Conservation (phyloP, 53 echinoderm and acorn worm genomes). For the Temnopleurus reevesii region DNA sequence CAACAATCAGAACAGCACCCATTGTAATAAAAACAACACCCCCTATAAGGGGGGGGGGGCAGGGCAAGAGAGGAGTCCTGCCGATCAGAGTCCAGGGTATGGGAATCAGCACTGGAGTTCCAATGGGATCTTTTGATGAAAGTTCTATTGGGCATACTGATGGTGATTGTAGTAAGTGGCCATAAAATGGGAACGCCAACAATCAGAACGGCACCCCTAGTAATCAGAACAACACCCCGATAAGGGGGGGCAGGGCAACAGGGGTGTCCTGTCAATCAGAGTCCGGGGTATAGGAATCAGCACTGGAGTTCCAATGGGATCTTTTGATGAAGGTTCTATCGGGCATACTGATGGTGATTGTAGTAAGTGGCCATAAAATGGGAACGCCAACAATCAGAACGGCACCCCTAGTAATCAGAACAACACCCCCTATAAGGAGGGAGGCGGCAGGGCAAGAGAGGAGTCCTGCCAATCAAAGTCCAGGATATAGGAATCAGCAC, state of each 20-base stretch:
- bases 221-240: slow-evolving; percentile 23
- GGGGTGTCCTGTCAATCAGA: slow-evolving; percentile 25
- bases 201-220: too few species aligned
- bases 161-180: too few species aligned
- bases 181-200: slow-evolving; percentile 45
- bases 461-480: slow-evolving; percentile 18
- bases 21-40: slow-evolving; percentile 1
- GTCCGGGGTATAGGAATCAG: slow-evolving; percentile 47
- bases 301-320: slow-evolving; percentile 52
- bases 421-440: slow-evolving; percentile 20
- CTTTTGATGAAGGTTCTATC: slow-evolving; percentile 34
- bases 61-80: not conserved
- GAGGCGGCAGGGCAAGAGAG: slow-evolving; percentile 3
- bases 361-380: not conserved
- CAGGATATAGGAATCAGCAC: slow-evolving; percentile 49
- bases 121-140: slow-evolving; percentile 43
- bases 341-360: not conserved
- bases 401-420: slow-evolving; percentile 19
- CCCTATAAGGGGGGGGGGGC: slow-evolving; percentile 21
- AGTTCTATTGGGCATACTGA: too few species aligned
- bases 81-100: slow-evolving; percentile 35
- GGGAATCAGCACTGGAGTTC: slow-evolving; percentile 57
- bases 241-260: slow-evolving; percentile 3
- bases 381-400: too few species aligned
- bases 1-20: too few species aligned